phyloP scores from a whole-genome alignment of 2,113 vertebrate species.

The Oreochromis aureus region DNA sequence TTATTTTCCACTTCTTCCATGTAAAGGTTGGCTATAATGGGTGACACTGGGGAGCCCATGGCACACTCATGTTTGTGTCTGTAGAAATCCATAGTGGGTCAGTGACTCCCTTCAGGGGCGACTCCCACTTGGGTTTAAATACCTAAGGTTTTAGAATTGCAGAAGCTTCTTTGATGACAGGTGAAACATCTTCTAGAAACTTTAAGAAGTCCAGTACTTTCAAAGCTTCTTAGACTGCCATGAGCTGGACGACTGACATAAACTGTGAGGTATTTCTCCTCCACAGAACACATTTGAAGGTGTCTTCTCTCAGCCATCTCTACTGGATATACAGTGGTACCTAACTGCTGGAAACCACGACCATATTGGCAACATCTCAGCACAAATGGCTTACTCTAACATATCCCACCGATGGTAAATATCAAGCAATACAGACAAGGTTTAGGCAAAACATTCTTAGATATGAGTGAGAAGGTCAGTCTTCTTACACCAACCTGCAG shows the following conservation, averaged over 20 bases:
- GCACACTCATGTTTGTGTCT: neutral
- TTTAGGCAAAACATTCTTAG: neutral
- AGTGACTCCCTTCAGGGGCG: neutral
- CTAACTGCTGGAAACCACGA: conserved; percentile 68
- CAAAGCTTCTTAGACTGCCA: neutral
- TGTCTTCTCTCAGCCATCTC: conserved; percentile 52
- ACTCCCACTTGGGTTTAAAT: neutral
- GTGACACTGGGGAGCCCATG: neutral
- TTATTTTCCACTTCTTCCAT: neutral
- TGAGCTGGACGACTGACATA: neutral
- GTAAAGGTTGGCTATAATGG: neutral
- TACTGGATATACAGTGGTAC: conserved; percentile 58
- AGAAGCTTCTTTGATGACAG: accelerated
- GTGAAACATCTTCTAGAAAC: neutral
- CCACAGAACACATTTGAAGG: conserved; percentile 58
- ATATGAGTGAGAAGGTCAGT: neutral
- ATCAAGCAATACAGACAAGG: neutral
- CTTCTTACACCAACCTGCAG: neutral
- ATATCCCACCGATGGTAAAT: conserved; percentile 58
- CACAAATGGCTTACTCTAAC: conserved; percentile 65
- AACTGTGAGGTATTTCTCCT: neutral
- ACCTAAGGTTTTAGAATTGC: neutral
- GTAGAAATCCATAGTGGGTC: neutral
- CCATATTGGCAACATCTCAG: conserved; percentile 62
- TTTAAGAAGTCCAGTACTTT: neutral